These are phyloP conservation scores for Clamator glandarius DNA, from an alignment of 2,797 vertebrate species.

Conservation along the genomic window DNA sequence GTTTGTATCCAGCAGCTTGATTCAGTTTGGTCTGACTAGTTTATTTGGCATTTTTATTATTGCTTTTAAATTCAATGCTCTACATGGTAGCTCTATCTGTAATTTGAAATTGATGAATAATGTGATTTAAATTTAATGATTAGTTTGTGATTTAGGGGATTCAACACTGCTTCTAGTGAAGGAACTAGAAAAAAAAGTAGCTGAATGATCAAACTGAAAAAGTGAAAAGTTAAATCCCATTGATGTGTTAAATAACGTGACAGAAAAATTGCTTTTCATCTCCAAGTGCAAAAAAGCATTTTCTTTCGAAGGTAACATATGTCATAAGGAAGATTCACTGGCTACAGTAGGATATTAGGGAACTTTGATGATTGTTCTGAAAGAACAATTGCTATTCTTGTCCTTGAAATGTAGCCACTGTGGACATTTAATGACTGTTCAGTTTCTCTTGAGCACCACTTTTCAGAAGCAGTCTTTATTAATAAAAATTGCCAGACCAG, in stretches of 20 bases:
- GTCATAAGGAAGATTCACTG: neutral
- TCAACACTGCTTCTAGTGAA: neutral
- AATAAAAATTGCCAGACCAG: neutral
- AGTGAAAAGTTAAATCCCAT: neutral
- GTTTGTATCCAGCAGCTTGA: neutral
- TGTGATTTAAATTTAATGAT: neutral
- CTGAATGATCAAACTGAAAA: neutral
- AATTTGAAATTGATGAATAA: neutral
- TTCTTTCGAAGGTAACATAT: neutral
- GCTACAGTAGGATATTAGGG: neutral
- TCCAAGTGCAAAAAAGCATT: neutral
- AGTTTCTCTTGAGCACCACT: neutral
- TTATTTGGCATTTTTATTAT: neutral
- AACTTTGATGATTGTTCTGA: neutral
- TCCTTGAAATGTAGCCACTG: neutral
- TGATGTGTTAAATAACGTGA: neutral
- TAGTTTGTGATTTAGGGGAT: neutral
- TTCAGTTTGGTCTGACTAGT: neutral
- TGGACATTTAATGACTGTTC: neutral
- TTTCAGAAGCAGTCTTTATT: neutral
- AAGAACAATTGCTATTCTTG: neutral
- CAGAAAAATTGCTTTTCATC: neutral
- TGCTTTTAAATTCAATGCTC: neutral
- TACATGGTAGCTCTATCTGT: neutral
- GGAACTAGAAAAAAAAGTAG: neutral